Conservation (phyloP, 1,140 invertebrate genomes). For the Protaetia brevitarsis region DNA sequence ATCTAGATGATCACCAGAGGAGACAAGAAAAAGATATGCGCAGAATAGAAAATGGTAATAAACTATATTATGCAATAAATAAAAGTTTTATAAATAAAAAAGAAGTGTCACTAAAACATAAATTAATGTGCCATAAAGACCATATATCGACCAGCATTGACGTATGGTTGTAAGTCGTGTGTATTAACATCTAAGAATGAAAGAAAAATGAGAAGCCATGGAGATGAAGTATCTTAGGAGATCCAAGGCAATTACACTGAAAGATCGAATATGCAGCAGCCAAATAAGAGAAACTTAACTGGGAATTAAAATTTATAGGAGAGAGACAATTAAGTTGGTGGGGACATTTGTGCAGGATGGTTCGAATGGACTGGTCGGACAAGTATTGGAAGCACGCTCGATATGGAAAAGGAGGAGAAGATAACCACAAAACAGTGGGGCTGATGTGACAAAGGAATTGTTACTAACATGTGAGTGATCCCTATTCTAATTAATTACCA, state of each 20-base stretch:
- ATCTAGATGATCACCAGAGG: too few species aligned
- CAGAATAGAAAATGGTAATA: too few species aligned
- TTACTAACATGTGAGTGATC: too few species aligned
- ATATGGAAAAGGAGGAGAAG: background rate
- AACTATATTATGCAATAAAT: too few species aligned
- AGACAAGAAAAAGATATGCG: too few species aligned
- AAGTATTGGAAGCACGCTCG: background rate
- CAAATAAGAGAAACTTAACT: background rate
- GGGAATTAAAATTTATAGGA: background rate
- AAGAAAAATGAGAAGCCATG: background rate
- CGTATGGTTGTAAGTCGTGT: background rate
- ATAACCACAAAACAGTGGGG: background rate
- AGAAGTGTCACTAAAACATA: too few species aligned
- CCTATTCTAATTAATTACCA: too few species aligned
- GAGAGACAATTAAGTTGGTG: background rate
- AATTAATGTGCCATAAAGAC: too few species aligned
- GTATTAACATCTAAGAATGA: too few species aligned
- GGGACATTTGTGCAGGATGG: background rate
- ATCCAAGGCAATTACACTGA: background rate
- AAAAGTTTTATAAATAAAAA: too few species aligned
- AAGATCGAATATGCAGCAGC: background rate
- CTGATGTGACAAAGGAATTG: background rate
- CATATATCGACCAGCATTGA: too few species aligned
- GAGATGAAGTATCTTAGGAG: background rate
- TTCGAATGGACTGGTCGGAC: background rate